Percentiles rank a stretch among this genome's conserved stretches.
phyloP scores from a whole-genome alignment of 2,888 invertebrate species.

The Catocala fraxini region DNA sequence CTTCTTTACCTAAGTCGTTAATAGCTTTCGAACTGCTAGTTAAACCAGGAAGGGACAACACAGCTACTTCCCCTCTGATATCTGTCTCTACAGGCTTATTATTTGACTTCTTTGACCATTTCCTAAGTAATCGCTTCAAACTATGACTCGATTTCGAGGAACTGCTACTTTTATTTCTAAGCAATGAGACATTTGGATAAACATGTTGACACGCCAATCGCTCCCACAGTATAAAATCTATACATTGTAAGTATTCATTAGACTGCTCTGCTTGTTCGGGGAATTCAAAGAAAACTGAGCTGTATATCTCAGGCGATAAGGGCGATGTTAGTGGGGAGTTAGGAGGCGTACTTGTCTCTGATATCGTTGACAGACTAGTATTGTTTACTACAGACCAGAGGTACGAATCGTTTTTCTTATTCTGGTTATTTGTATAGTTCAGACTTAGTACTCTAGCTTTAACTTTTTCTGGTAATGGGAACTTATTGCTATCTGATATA shows the following conservation, averaged over 20 bases:
- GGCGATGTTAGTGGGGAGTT: slow-evolving; percentile 56
- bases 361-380: slow-evolving; percentile 74
- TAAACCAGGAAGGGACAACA: slow-evolving; percentile 73
- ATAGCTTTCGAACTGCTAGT: slow-evolving; percentile 70
- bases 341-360: slow-evolving; percentile 69
- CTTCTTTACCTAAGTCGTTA: slow-evolving; percentile 74
- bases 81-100: slow-evolving; percentile 56
- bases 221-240: slow-evolving; percentile 83
- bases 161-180: slow-evolving; percentile 62
- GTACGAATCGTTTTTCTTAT: slow-evolving; percentile 71
- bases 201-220: slow-evolving; percentile 68
- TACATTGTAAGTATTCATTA: slow-evolving; percentile 66
- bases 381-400: slow-evolving; percentile 67
- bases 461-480: slow-evolving; percentile 68
- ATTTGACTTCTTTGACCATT: slow-evolving; percentile 64
- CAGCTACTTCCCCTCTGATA: slow-evolving; percentile 69
- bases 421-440: slow-evolving; percentile 52
- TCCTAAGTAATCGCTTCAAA: slow-evolving; percentile 65
- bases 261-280: slow-evolving; percentile 60
- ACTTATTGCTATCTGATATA: slow-evolving; percentile 65
- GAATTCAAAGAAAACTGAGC: slow-evolving; percentile 80
- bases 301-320: slow-evolving; percentile 73
- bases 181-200: slow-evolving; percentile 73
- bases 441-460: slow-evolving; percentile 60
- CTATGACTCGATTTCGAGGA: slow-evolving; percentile 66